Base-by-base conservation (phyloP, 92 coral and sea anemone species). In the Phenganax subtilis region DNA sequence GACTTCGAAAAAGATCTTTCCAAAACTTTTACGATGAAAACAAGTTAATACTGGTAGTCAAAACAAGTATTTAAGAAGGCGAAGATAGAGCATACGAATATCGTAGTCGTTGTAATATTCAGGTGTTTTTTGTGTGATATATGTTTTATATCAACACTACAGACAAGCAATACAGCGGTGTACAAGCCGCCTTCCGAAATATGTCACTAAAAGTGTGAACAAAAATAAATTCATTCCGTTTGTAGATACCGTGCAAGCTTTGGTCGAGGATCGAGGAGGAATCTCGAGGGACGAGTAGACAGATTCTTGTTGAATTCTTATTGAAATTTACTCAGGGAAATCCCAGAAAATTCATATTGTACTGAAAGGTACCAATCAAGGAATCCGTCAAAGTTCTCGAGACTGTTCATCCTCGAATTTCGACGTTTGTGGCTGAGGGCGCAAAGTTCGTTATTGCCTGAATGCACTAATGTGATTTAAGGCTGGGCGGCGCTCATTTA, bases 111-210 rank as follows among this genome's bases (percentile, higher is more conserved):
- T 15, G 51, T 53, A 30, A 68, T 68, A 68, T 44, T 37, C 47
- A 37, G 47, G 47, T 37, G 47, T 37, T 37, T 37, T 37, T 37
- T 37, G 47, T 37, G 47, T 12, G 73, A 53, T 44, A 64, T 8
- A 64, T 25, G 29, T 44, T 44, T 64, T 44, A 68, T 53, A 30
- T 44, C 73, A 37, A 68, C 52, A 68, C 54, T 17, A 68, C 73
- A 68, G 73, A 68, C 73, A 68, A n/a, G 73, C 73, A 68, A 68
- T 68, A 68, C 47, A 30, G 53, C 73, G 70, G 9, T 7, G n/a
- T 68, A 10, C 73, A 17, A 10, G 37, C 73, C 73, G 73, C 73
- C 73, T 68, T 68, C 73, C 73, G 73, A 68, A 37, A 68, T 30
- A 68, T 68, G 73, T 68, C 73, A 68, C 53, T 29, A 29, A 37